These are phyloP conservation scores for Drosophila parabipectinata DNA, from an alignment of 1,140 invertebrate genomes.

Conservation along the genomic window DNA sequence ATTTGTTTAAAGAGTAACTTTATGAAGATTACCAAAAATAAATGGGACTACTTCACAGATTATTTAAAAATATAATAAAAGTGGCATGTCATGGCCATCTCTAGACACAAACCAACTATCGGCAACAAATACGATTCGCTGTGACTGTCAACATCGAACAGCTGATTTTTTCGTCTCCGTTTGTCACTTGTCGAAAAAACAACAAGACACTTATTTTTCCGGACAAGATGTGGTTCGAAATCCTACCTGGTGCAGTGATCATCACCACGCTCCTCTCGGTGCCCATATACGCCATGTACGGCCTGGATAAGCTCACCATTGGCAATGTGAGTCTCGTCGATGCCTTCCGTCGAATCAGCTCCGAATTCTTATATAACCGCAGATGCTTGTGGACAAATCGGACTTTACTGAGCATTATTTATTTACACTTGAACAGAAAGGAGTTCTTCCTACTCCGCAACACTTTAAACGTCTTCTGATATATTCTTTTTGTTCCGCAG, in stretches of 20 bases:
- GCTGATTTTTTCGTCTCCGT: constrained; percentile 37
- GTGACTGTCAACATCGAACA: constrained; percentile 12
- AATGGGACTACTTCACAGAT: background rate
- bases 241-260: constrained; percentile 86
- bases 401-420: constrained; percentile 67
- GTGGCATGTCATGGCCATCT: background rate
- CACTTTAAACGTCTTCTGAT: constrained; percentile 30
- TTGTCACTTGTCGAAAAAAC: constrained; percentile 39
- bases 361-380: constrained; percentile 79
- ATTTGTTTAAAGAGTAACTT: background rate
- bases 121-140: background rate
- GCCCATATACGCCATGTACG: constrained; percentile 86
- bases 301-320: constrained; percentile 85
- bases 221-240: constrained; percentile 87
- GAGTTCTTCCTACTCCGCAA: background rate
- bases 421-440: constrained; percentile 3
- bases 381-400: constrained; percentile 46
- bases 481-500: constrained; percentile 64
- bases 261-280: constrained; percentile 85
- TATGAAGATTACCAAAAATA: background rate
- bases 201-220: constrained; percentile 28
- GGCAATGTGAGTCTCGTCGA: constrained; percentile 85
- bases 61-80: too few species aligned
- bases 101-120: background rate
- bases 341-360: constrained; percentile 28